These are phyloP conservation scores for Riparia riparia DNA, from an alignment of 2,113 vertebrate genomes.

Conservation along the genomic window DNA sequence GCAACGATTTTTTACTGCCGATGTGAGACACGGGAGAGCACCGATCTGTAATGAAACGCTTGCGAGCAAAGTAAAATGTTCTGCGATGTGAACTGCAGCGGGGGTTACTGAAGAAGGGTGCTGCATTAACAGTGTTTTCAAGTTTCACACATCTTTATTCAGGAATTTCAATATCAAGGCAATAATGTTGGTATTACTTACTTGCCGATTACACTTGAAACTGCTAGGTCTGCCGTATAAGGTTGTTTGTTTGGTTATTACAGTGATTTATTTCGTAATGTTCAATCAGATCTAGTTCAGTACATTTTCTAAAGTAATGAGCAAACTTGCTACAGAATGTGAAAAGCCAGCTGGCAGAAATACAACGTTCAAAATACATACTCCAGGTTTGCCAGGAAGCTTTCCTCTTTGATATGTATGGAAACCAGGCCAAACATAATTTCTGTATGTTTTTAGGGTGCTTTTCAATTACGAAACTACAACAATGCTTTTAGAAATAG, in stretches of 20 bases:
- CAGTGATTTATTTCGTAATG: neutral
- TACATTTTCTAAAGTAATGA: neutral
- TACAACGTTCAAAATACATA: neutral
- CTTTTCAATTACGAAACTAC: neutral
- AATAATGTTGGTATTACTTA: neutral
- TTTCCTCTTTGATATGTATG: neutral
- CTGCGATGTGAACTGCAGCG: accelerated
- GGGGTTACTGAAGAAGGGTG: neutral
- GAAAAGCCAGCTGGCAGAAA: neutral
- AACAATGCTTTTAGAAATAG: neutral
- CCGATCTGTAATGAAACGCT: neutral
- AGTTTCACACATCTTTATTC: neutral
- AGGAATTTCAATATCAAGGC: neutral
- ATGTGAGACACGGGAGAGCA: neutral
- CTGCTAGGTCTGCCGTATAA: neutral
- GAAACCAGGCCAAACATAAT: conserved; percentile 15
- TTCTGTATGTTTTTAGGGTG: neutral
- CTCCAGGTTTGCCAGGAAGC: neutral
- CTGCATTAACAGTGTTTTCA: neutral
- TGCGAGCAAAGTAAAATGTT: neutral
- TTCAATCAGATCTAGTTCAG: neutral
- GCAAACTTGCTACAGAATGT: neutral
- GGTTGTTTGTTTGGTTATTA: neutral
- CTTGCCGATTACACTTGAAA: neutral
- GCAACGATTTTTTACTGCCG: accelerated